Evolutionary conservation across 2,113 vertebrate genomes (phyloP).

Genomic region (Pimephales promelas): DNA sequence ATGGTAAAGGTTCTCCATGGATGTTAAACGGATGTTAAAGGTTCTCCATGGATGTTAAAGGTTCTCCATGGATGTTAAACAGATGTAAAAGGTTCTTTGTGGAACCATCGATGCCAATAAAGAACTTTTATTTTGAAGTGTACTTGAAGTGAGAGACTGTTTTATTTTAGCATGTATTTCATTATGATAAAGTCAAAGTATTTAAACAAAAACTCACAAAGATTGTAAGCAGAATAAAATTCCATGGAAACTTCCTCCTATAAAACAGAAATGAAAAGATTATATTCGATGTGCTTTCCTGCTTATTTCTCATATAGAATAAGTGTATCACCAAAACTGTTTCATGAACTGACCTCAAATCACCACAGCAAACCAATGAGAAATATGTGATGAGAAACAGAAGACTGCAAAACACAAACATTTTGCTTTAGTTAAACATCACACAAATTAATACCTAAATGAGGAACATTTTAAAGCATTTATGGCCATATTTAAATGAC

Average conservation of each 20-base stretch:
- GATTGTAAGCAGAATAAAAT: constrained; percentile 85
- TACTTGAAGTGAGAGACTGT: no score
- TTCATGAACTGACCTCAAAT: constrained; percentile 63
- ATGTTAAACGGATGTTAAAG: no score
- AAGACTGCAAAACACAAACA: constrained; percentile 70
- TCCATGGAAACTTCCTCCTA: constrained; percentile 95
- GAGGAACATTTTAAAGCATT: not conserved
- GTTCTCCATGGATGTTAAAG: no score
- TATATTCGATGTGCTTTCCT: not conserved
- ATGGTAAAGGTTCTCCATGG: no score
- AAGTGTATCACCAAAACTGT: not conserved
- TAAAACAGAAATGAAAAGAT: not conserved
- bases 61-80: no score
- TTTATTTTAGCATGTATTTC: no score
- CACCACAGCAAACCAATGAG: constrained; percentile 85
- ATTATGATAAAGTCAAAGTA: no score
- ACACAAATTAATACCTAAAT: not conserved
- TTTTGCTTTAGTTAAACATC: not conserved
- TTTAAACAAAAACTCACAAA: constrained; percentile 83
- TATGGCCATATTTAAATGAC: not conserved
- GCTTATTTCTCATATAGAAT: not conserved
- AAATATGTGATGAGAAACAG: constrained; percentile 91
- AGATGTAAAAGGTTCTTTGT: no score
- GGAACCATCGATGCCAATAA: no score
- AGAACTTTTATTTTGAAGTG: no score